Percentiles rank a stretch among this genome's conserved stretches.
phyloP scores from a whole-genome alignment of 2,113 vertebrate genomes.

The Oncorhynchus kisutch region DNA sequence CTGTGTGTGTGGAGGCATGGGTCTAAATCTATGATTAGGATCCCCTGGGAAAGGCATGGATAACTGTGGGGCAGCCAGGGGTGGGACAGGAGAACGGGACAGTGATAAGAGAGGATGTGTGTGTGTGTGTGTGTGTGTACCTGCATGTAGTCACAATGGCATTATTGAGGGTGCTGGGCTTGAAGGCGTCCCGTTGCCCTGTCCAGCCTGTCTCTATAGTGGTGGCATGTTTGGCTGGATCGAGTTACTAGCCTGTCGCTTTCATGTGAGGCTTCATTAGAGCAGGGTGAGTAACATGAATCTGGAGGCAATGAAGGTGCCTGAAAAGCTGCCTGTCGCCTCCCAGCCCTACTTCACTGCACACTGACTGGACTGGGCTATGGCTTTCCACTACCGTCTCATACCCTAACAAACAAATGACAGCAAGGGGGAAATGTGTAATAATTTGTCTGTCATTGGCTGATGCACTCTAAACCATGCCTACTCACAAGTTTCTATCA shows the following conservation, averaged over 20 bases:
- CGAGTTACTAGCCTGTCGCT: constrained; percentile 58
- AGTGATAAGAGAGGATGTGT: background rate
- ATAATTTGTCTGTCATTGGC: no score
- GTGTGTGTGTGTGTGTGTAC: background rate
- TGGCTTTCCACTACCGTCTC: no score
- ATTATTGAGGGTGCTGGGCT: constrained; percentile 72
- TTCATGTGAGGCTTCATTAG: no score
- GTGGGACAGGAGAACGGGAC: background rate
- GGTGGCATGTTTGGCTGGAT: constrained; percentile 50
- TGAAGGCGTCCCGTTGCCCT: constrained; percentile 66
- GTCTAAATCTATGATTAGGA: background rate
- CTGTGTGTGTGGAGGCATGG: background rate
- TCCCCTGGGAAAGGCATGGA: background rate
- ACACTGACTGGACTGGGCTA: no score
- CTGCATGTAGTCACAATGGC: constrained; percentile 37
- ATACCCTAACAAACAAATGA: no score
- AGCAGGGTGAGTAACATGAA: constrained; percentile 30
- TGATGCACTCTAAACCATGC: no score
- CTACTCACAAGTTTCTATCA: no score
- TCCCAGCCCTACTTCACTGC: no score
- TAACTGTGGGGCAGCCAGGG: background rate
- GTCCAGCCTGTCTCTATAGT: constrained; percentile 25
- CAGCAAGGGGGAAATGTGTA: no score
- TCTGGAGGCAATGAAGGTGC: constrained; percentile 69
- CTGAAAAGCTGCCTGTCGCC: constrained; percentile 51